Base-by-base conservation (phyloP, 2,113 vertebrate species). In the Sarotherodon lohbergeri region DNA sequence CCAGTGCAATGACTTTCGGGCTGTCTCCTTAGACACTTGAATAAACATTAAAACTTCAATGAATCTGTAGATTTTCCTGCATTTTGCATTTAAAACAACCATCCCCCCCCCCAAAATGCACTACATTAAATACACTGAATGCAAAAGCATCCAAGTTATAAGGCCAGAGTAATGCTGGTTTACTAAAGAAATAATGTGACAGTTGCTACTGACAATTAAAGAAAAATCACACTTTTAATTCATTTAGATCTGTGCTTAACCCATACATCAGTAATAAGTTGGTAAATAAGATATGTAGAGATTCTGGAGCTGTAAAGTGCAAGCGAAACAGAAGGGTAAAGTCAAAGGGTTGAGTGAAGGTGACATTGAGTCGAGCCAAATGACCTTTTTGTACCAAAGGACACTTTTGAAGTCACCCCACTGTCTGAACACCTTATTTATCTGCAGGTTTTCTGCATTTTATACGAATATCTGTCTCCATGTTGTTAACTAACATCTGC, bases 361-460 rank as follows among this genome's bases (percentile, higher is more conserved):
- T 96, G 95, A 96, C 96, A 94, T 96, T 96, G 95, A 93, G 89
- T 91, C 4, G 3, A 34, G 17, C 27, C 79, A 43, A 81, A 92
- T 88, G 93, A 95, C 93, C 93, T 94, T 91, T 86, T 90, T 84
- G 22, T 66, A 27, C 34, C 59, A 29, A 57, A 36, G 46, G 34
- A 52, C 81, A 19, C 32, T 46, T 76, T 79, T 66, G 32, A 83
- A 32, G 83, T 85, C 83, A 50, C 56, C 36, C 2, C 55, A 34
- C 34, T 3, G 29, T 12, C 16, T 29, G 4, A 41, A 41, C 32
- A 59, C 41, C 13, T 32, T 63, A 27, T 16, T 17, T 27, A 39
- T 34, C 27, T 36, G n/a, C 68, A 29, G 16, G 14, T 55, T 22
- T 22, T 29, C 55, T n/a, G 27, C 16, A 3, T 19, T 3, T 79